A percentile compares a stretch with the other conserved stretches of the same genome.
These are phyloP conservation scores for Isichthys henryi DNA, from an alignment of 2,113 vertebrate species.

Conservation along the genomic window DNA sequence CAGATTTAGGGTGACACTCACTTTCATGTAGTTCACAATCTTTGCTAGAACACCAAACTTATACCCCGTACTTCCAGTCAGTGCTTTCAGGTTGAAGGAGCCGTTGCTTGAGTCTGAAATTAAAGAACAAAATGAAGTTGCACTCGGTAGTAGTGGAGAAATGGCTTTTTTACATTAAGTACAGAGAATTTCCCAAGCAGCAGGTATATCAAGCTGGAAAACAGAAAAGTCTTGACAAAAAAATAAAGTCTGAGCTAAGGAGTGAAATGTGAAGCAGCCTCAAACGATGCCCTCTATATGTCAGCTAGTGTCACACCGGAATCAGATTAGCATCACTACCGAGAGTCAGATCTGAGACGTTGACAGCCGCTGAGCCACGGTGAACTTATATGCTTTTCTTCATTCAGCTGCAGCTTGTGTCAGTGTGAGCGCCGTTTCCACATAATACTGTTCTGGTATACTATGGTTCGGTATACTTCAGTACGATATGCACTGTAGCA, in stretches of 20 bases:
- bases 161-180: neutral
- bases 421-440: neutral
- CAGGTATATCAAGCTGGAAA: neutral
- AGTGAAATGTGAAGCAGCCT: neutral
- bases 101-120: constrained; percentile 85
- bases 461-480: too few species aligned
- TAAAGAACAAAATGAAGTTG: neutral
- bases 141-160: neutral
- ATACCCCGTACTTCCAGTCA: constrained; percentile 84
- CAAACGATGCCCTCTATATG: neutral
- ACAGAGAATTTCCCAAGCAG: neutral
- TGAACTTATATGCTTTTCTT: neutral
- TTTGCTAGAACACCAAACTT: constrained; percentile 96
- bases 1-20: constrained; percentile 37
- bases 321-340: neutral
- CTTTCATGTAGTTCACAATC: constrained; percentile 99
- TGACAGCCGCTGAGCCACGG: neutral
- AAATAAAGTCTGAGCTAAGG: neutral
- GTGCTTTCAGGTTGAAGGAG: constrained; percentile 82
- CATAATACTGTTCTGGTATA: too few species aligned
- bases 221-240: neutral
- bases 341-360: neutral
- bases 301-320: neutral
- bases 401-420: neutral
- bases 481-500: too few species aligned